phyloP scores from a whole-genome alignment of 2,888 invertebrate species.

The Deilephila elpenor region DNA sequence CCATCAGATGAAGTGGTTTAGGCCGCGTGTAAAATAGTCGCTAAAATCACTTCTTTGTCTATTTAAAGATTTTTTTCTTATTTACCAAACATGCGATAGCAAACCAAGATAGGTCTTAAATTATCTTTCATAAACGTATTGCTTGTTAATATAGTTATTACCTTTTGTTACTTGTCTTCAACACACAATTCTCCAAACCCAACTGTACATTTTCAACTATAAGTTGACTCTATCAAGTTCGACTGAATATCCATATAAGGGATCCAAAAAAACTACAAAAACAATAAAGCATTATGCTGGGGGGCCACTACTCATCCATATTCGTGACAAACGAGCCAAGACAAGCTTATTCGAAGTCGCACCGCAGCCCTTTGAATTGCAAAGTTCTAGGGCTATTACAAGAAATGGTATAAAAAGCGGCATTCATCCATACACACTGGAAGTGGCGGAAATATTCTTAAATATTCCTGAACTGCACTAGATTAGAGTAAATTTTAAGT shows the following conservation, averaged over 20 bases:
- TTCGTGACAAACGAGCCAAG: constrained; percentile 54
- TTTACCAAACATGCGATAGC: too few relatives aligned
- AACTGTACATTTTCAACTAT: neutral
- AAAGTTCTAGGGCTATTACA: constrained; percentile 61
- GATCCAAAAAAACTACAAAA: constrained; percentile 34
- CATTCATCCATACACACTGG: constrained; percentile 41
- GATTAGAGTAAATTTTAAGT: neutral
- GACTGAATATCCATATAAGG: constrained; percentile 25
- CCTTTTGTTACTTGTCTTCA: neutral
- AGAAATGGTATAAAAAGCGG: constrained; percentile 63
- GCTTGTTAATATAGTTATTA: neutral
- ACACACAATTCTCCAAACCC: neutral
- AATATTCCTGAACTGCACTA: neutral
- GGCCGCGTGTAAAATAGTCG: too few relatives aligned
- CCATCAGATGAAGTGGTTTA: too few relatives aligned
- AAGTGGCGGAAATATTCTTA: constrained; percentile 33
- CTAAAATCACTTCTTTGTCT: too few relatives aligned
- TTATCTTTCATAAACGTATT: too few relatives aligned
- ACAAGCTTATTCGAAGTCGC: constrained; percentile 54
- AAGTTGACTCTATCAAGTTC: constrained; percentile 34
- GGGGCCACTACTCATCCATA: constrained; percentile 53
- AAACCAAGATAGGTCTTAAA: too few relatives aligned
- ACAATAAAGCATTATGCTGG: constrained; percentile 54
- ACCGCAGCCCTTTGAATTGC: constrained; percentile 68
- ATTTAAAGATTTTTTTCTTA: too few relatives aligned